Percentiles rank a stretch among this genome's conserved stretches.
phyloP scores from a whole-genome alignment of 2,797 vertebrate species.

The Sebastes variabilis region DNA sequence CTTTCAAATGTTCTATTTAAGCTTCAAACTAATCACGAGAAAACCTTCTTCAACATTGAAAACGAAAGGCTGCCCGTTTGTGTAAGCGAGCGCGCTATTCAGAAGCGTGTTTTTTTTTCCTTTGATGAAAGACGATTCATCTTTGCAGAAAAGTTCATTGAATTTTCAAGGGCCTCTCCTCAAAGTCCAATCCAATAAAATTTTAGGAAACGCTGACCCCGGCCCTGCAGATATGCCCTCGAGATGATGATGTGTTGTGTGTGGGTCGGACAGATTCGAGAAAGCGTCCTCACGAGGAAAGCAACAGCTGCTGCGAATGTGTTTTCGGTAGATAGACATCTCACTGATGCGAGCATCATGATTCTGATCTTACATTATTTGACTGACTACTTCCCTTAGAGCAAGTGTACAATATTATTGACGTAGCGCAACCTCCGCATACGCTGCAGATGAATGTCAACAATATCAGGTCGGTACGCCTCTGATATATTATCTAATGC shows the following conservation, averaged over 20 bases:
- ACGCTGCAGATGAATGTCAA: slow-evolving; percentile 7
- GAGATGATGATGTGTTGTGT: neutral
- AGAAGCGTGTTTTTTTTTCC: neutral
- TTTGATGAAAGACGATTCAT: neutral
- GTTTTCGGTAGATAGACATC: neutral
- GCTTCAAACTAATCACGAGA: neutral
- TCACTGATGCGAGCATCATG: neutral
- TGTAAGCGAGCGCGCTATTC: neutral
- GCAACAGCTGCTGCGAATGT: neutral
- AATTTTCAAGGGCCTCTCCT: slow-evolving; percentile 2
- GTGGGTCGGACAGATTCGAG: neutral
- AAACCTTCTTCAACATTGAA: neutral
- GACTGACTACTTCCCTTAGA: neutral
- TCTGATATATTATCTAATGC: neutral
- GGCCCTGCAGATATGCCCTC: neutral
- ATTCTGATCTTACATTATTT: neutral
- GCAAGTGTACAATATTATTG: neutral
- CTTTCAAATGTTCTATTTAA: neutral
- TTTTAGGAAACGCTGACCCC: neutral
- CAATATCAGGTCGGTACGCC: neutral
- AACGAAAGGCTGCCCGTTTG: neutral
- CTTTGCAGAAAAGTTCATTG: neutral
- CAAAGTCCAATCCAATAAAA: neutral
- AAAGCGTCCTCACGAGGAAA: neutral
- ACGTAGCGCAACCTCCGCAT: neutral